These are phyloP conservation scores for Ophraella communa DNA, from an alignment of 2,888 invertebrate genomes.

Conservation along the genomic window DNA sequence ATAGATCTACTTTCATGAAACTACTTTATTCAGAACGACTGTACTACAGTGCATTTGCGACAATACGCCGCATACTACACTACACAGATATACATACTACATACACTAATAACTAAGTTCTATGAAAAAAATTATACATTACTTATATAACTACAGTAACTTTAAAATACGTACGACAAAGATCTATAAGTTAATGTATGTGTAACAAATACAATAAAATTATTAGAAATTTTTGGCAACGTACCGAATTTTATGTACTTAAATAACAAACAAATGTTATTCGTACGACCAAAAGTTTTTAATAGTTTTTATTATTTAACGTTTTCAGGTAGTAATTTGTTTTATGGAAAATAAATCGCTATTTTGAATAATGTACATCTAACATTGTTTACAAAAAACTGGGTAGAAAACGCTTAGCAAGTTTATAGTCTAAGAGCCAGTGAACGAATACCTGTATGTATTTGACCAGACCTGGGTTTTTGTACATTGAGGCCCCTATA, in stretches of 20 bases:
- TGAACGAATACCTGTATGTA: conserved; percentile 10
- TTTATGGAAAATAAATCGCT: neutral
- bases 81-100: conserved; percentile 61
- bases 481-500: conserved; percentile 12
- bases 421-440: conserved; percentile 17
- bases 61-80: conserved; percentile 55
- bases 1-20: conserved; percentile 61
- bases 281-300: conserved; percentile 9
- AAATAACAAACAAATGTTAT: neutral
- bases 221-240: conserved; percentile 19
- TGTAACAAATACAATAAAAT: conserved; percentile 42
- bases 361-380: neutral
- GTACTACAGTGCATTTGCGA: conserved; percentile 63
- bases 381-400: neutral
- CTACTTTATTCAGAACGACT: conserved; percentile 65
- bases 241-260: neutral
- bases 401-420: too few relatives aligned
- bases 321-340: neutral
- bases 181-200: conserved; percentile 56
- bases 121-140: conserved; percentile 57
- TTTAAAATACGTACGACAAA: conserved; percentile 59
- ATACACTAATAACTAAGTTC: conserved; percentile 56
- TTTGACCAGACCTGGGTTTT: conserved; percentile 19
- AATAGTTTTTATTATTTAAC: conserved; percentile 13
- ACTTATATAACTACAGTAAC: conserved; percentile 58